Evolutionary conservation across 2,113 vertebrate genomes (phyloP), one percentile per base, ranked within the genome.

Genomic region (Dasyprocta punctata): DNA sequence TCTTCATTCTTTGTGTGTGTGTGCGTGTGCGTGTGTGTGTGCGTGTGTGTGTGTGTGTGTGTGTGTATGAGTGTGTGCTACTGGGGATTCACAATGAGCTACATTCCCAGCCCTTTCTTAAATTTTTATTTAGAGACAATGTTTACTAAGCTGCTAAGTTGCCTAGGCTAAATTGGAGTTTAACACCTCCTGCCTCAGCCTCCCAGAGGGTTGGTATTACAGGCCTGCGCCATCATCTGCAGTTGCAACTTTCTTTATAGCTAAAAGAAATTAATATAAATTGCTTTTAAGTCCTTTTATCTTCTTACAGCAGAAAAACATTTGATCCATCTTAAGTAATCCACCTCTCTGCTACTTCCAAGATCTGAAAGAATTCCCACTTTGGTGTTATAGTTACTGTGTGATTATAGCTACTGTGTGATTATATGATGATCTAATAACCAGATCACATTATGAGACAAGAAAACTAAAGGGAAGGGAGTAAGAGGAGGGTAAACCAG

Each of bases 231-330:
- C 4, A 14, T 13, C 11, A 28, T 12, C 26, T 7, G 13, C 41
- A 77, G 24, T 26, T 28, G 65, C 44, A 93, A 65, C 38, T 85
- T 65, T 75, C 65, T 92, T 86, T 77, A 54, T 8, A 93, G 77
- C 22, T 71, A 65, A 95, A 92, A 88, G 28, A 97, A 85, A 78
- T 33, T n/a, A 88, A 83, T 22, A 93, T 24, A 84, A 96, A 77
- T 61, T 88, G 80, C 47, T 89, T 26, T 93, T 81, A 81, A 92
- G 71, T 85, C n/a, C 63, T 78, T 49, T 80, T 86, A 61, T 11
- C 47, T 96, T 91, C 89, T 94, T 89, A 71, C 75, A 86, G 63
- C 44, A 94, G 71, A 94, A 94, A 90, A 87, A 49, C 49, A 54
- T 80, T 90, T 92, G 65, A 80, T 92, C 30, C 20, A 11, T 47